Evolutionary conservation across 2,797 vertebrate genomes (phyloP).

Genomic region (Lithobates pipiens): DNA sequence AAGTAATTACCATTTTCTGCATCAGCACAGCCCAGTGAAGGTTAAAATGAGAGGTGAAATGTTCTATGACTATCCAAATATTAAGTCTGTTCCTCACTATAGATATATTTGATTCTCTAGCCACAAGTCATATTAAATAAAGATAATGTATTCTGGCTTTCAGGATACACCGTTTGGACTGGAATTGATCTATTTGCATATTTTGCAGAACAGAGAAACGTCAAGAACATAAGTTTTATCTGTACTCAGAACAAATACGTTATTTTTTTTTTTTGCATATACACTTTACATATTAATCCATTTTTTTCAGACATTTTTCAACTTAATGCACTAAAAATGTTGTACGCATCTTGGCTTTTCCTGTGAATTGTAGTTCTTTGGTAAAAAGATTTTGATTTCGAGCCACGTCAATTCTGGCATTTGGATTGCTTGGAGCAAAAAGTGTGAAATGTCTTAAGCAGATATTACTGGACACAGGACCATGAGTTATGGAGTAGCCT

Average conservation of each 20-base stretch:
- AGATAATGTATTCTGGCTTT: constrained; percentile 22
- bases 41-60: constrained; percentile 53
- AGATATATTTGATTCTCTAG: constrained; percentile 8
- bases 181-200: constrained; percentile 15
- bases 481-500: too few relatives aligned
- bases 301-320: not conserved
- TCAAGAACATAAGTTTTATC: not conserved
- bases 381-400: too few relatives aligned
- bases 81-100: constrained; percentile 22
- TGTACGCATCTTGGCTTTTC: not conserved
- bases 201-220: not conserved
- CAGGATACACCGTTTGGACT: not conserved
- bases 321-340: not conserved
- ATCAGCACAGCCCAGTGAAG: constrained; percentile 48
- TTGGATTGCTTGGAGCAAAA: too few relatives aligned
- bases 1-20: constrained; percentile 55
- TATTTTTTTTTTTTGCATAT: not conserved
- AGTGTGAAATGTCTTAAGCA: too few relatives aligned
- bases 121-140: constrained; percentile 6
- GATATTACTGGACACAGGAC: too few relatives aligned
- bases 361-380: too few relatives aligned
- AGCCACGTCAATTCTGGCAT: too few relatives aligned
- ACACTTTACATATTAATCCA: not conserved
- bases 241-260: not conserved
- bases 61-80: constrained; percentile 53